Evolutionary conservation across 2,113 vertebrate species (phyloP).

Genomic region (Bujurquina vittata): DNA sequence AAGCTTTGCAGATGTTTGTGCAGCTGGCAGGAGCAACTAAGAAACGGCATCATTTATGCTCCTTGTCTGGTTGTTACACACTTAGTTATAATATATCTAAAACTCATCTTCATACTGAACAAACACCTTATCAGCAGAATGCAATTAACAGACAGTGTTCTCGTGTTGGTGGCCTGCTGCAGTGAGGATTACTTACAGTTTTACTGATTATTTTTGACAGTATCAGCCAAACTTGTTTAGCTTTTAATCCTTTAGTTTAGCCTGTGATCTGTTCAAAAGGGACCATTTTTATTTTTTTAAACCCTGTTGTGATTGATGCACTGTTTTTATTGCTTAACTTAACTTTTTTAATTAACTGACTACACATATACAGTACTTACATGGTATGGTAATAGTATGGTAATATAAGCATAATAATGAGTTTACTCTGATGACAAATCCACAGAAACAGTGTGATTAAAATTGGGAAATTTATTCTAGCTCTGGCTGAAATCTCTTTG

Average conservation of each 20-base stretch:
- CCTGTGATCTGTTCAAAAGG: background rate
- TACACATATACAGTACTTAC: background rate
- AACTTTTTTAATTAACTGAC: background rate
- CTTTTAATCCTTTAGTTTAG: background rate
- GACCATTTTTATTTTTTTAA: fast-evolving
- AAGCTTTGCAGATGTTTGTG: background rate
- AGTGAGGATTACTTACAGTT: background rate
- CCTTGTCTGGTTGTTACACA: background rate
- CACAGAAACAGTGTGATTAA: background rate
- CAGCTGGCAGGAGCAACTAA: background rate
- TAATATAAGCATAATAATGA: background rate
- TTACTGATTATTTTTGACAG: background rate
- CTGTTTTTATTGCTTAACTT: background rate
- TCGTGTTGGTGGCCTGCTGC: background rate
- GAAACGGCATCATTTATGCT: background rate
- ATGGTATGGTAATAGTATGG: background rate
- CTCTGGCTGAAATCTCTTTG: background rate
- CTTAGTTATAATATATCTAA: background rate
- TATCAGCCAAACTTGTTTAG: background rate
- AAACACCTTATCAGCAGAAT: slow-evolving; percentile 5
- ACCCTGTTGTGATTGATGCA: background rate
- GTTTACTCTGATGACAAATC: background rate
- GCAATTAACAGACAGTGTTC: background rate
- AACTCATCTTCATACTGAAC: background rate
- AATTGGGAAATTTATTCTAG: background rate